Base-by-base conservation (phyloP, 2,888 invertebrate species). In the Craniophora ligustri region DNA sequence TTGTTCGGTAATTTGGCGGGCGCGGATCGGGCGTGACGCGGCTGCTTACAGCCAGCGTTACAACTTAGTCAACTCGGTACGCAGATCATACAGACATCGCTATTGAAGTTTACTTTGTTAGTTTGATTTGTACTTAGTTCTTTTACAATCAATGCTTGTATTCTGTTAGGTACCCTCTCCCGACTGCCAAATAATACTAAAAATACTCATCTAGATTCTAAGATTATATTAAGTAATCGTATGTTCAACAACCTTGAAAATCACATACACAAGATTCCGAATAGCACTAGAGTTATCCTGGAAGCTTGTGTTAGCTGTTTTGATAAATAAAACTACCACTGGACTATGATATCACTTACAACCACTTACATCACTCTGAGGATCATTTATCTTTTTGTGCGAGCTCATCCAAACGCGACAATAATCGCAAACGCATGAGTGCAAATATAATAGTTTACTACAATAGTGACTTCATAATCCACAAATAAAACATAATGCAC, bases 401-500 rank as follows among this genome's bases (percentile, higher is more conserved):
- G 21, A 47, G 15, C 49, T 49, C 28, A 58, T 39, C 40, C 45
- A 45, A 55, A 42, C 32, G 36, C 46, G 55, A 57, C 63, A 58
- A 68, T 58, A 61, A 63, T 44, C 44, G 60, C 59, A 67, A 68
- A 70, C 45, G 64, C 62, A 61, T 62, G 64, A 73, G 15, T 67
- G 21, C 19, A 13, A 67, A 45, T 41, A 53, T 57, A 73, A 75
- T 75, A 72, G 73, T 62, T 58, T 21, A 60, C 67, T 72, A 75
- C 79, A 79, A 83, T 69, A 70, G 76, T 79, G 81, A 83, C 78
- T 85, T 78, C 72, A 84, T 85, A 84, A 84, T 81, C 78, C 70
- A 78, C 79, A 80, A 82, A 77, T 76, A 75, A 77, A 75, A 73
- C 69, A 76, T 77, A 79, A 80, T 79, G 68, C 60, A 61, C 56